Percentiles rank a stretch among this genome's conserved stretches.
phyloP scores from a whole-genome alignment of 2,888 invertebrate species.

The Pilophorus perplexus region DNA sequence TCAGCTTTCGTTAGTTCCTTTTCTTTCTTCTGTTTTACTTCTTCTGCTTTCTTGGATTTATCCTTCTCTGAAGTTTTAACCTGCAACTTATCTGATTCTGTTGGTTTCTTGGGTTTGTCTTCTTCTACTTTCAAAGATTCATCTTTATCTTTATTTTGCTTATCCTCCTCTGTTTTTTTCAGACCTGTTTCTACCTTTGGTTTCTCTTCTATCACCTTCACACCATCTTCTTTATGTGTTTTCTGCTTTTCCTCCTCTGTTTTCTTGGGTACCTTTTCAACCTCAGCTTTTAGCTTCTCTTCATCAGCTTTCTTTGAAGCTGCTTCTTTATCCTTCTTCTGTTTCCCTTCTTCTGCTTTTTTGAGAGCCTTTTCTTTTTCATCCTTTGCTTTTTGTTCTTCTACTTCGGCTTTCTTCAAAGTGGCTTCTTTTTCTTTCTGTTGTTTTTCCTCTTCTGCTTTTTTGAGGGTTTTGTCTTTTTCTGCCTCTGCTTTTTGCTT shows the following conservation, averaged over 20 bases:
- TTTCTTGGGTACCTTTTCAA: conserved; percentile 33
- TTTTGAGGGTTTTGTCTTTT: conserved; percentile 6
- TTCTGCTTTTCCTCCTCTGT: conserved; percentile 45
- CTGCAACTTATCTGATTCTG: neutral
- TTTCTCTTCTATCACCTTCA: conserved; percentile 45
- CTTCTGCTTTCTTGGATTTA: conserved; percentile 14
- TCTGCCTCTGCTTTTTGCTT: conserved; percentile 38
- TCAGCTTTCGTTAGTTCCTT: neutral
- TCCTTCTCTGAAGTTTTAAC: neutral
- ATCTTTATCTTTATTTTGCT: conserved; percentile 35
- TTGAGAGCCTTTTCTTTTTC: conserved; percentile 34
- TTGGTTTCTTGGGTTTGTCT: neutral
- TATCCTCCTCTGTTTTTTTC: conserved; percentile 39
- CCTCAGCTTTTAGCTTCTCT: conserved; percentile 19
- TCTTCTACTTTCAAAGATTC: conserved; percentile 10
- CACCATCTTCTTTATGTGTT: conserved; percentile 46
- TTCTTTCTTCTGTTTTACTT: conserved; percentile 40
- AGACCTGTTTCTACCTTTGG: conserved; percentile 46
- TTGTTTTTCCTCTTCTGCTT: conserved; percentile 45
- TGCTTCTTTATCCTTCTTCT: conserved; percentile 5
- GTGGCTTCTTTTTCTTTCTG: conserved; percentile 44
- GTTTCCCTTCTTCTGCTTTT: neutral
- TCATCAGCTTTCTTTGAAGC: no score
- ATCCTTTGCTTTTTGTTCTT: conserved; percentile 9
- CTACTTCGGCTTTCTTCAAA: conserved; percentile 34